Evolutionary conservation across 2,113 vertebrate genomes (phyloP), one percentile per base, ranked within the genome.

Genomic region (Takifugu bimaculatus): DNA sequence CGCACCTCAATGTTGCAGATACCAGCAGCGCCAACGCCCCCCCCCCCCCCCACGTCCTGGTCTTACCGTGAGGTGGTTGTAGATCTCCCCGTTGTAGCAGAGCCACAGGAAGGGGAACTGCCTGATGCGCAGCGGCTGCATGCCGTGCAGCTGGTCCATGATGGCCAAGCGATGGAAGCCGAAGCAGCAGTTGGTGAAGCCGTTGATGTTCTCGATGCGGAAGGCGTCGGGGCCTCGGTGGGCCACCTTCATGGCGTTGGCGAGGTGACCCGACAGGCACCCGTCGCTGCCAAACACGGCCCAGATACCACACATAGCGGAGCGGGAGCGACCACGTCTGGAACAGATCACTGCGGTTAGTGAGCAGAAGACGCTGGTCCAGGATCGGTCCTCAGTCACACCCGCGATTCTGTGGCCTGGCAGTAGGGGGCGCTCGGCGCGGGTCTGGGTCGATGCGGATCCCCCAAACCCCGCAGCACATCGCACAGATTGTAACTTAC

Each of bases 31-130:
- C 32, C 32, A 35, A 7, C 6, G 5, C 32, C 32, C 5, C 4
- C 35, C n/a, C n/a, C n/a, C n/a, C n/a, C n/a, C 35, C 35, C 35
- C 4, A 1, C 1, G 35, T 3, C 35, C 35, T 10, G 35, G 7
- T 10, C 35, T 60, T 83, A 98, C 96, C 77, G 81, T 79, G 13
- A 65, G 87, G 66, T 94, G 92, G 88, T 98, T 98, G 82, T 98
- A 98, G 67, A 98, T 98, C 87, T 98, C 96, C 15, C 96, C 96
- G 0, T 98, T 98, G 86, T 97, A 98, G 84, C 94, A 96, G 3
- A 98, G 89, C 96, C 95, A 97, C 39, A 98, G 72, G 72, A 91
- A 95, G 0, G 96, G 96, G 53, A 93, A 95, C 78, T 91, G 94
- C 86, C 91, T 95, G 68, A 98, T 65, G 0, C 95, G 90, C 26